phyloP scores from a whole-genome alignment of 2,113 vertebrate genomes.

The Crotalus viridis region DNA sequence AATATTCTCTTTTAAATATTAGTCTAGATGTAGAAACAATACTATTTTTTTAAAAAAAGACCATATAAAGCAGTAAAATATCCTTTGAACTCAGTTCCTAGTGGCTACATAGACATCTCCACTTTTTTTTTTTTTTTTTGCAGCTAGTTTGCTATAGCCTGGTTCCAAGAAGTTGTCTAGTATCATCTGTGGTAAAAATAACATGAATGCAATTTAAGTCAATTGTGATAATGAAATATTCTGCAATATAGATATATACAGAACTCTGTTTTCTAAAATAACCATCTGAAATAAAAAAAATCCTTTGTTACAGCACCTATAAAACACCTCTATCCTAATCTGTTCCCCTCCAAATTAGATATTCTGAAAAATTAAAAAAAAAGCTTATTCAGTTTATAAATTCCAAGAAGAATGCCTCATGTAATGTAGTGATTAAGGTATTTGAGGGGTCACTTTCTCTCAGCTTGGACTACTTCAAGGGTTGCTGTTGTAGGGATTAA shows the following conservation, averaged over 20 bases:
- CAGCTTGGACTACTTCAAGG: not conserved
- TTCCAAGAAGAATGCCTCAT: not conserved
- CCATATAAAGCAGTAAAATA: not conserved
- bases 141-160: not conserved
- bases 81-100: not conserved
- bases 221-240: not conserved
- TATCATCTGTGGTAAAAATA: not conserved
- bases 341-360: not conserved
- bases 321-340: not conserved
- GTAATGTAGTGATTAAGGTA: not conserved
- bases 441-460: not conserved
- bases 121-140: not conserved
- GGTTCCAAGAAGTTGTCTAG: not conserved
- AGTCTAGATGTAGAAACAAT: not conserved
- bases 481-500: not conserved
- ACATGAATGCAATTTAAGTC: not conserved
- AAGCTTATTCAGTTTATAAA: not conserved
- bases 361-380: not conserved
- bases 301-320: not conserved
- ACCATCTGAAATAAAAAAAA: not conserved
- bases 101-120: not conserved
- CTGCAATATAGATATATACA: not conserved
- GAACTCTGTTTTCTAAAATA: not conserved
- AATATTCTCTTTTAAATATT: not conserved
- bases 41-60: not conserved